Base-by-base conservation (phyloP, 2,888 invertebrate genomes). In the Drosophila stalkeri region DNA sequence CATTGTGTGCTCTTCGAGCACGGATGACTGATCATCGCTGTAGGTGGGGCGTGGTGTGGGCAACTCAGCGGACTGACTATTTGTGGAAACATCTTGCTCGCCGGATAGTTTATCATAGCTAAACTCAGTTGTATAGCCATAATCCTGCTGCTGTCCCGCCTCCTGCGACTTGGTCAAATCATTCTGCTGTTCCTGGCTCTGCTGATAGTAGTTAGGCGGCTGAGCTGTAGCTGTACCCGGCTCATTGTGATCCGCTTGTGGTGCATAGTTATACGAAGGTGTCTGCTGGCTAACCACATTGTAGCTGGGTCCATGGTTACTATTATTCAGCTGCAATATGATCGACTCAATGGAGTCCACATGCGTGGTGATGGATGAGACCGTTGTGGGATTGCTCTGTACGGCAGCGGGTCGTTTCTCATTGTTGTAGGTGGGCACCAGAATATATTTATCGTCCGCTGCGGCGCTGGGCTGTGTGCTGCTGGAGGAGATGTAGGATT, bases 321-420 rank as follows among this genome's bases (percentile, higher is more conserved):
- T 92, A 55, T 93, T 93, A 87, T 95, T 96, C 12, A 96, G 90
- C 94, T 96, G 95, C 81, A 95, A 94, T 66, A 96, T 94, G 7
- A 96, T 96, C 55, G 95, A 94, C 20, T 94, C 94, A 59, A 94
- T 94, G 0, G 94, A 94, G 70, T 94, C 94, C 44, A 94, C 94
- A 54, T 93, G 92, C 0, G 90, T 94, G 90, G 81, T 94, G 82
- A 73, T 92, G 70, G 81, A 94, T 0, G 91, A 87, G 2, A 86
- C 74, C 0, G 92, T 91, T 2, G 93, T 92, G 14, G 91, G 87
- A 23, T 54, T 67, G 18, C 46, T 33, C 37, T 57, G 59, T 0
- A 12, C 16, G 2, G 39, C 8, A 3, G 20, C 33, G 11, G 77
- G 89, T 0, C 78, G 81, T 16, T 91, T 86, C 35, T 80, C 85